phyloP scores from a whole-genome alignment of 2,113 vertebrate species.

The Phasianus colchicus region DNA sequence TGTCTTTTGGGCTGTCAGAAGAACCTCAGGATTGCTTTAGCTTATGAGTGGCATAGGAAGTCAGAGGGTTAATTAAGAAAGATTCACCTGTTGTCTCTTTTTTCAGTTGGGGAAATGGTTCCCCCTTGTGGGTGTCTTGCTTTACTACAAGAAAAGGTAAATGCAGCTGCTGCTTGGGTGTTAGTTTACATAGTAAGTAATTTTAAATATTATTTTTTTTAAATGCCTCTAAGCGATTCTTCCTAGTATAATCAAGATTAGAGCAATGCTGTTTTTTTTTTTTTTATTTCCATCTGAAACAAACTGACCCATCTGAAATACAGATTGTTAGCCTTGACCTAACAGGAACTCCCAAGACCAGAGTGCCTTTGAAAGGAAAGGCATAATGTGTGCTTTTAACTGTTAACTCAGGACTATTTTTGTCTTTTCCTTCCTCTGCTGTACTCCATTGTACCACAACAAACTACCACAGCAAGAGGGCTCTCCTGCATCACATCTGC shows the following conservation, averaged over 20 bases:
- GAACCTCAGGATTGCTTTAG: fast-evolving
- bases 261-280: background rate
- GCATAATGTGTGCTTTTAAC: background rate
- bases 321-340: fast-evolving
- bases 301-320: background rate
- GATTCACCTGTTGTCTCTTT: background rate
- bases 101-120: background rate
- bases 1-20: fast-evolving
- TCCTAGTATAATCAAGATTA: background rate
- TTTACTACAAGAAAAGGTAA: background rate
- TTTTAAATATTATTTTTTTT: background rate
- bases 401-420: background rate
- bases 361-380: background rate
- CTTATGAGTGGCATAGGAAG: fast-evolving
- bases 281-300: too few relatives aligned
- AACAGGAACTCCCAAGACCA: background rate
- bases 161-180: too few relatives aligned
- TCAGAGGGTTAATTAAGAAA: fast-evolving
- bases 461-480: background rate
- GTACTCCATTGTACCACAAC: background rate
- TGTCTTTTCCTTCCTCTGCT: background rate
- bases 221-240: background rate
- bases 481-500: fast-evolving
- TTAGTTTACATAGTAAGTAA: background rate
- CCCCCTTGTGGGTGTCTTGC: slow-evolving; percentile 61